Base-by-base conservation (phyloP, 2,888 invertebrate genomes). In the Drosophila acutilabella region DNA sequence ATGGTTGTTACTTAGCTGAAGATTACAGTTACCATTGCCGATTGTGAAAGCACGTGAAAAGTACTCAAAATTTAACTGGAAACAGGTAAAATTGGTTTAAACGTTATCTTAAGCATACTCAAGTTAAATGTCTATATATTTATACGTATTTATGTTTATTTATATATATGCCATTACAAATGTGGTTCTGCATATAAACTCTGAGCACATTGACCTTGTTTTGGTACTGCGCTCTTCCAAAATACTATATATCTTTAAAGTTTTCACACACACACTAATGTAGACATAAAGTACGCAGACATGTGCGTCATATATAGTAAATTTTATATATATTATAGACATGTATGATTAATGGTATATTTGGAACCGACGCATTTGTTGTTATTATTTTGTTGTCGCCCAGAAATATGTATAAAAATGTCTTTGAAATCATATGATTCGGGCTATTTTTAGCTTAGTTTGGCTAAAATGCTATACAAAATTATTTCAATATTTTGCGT, bases 401-500 rank as follows among this genome's bases (percentile, higher is more conserved):
- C 33, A 56, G 26, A 45, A 56, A 50, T 33, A 45, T 41, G 45
- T 33, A 36, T 13, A 71, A 50, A 51, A 50, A 51, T 48, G 60
- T 47, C 58, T 61, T 71, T 59, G 53, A 54, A 77, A 77, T 72
- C 51, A 65, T 30, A 23, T 66, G 48, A 18, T 45, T 8, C 8
- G 2, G 30, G 23, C 23, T 74, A 75, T 69, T 69, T 74, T 69
- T 60, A 48, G 62, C 4, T 40, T 26, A 42, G 40, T 23, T 42
- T 23, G 18, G n/a, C 52, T 7, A 51, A 75, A 64, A 11, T 47
- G 13, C 4, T 20, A 20, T 3, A 20, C 4, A 20, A 4, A 20
- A 20, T 20, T n/a, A n/a, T 72, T 67, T 48, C 50, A 36, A 47
- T 68, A 75, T 47, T 79, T 64, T 77, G 71, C 80, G 80, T 75